Base-by-base conservation (phyloP, 2,888 invertebrate genomes). In the Sphinx pinastri region DNA sequence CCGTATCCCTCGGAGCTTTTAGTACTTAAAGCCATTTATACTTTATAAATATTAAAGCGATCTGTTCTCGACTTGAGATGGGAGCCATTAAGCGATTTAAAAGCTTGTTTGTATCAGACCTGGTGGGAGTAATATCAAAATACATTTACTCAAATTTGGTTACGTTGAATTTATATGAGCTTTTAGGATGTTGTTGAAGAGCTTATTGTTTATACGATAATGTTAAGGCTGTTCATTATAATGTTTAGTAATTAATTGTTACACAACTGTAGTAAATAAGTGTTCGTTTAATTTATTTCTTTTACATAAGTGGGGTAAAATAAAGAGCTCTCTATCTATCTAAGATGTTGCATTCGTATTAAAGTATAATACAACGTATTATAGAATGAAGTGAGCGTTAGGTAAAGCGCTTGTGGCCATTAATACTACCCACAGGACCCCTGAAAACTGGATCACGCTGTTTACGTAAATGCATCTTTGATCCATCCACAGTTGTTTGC, bases 11-110 rank as follows among this genome's bases (percentile, higher is more conserved):
- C 19, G 12, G 13, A 58, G 58, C 38, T 47, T 16, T 49, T 13
- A 49, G 47, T 49, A 47, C 49, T 63, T 63, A 63, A 10, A 49
- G 19, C 31, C 63, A 63, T 63, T 63, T 63, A 19, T 49, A 63
- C 49, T 49, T 63, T 63, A 47, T 63, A 63, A 47, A 63, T 49
- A 63, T 63, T 63, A 63, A 63, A 63, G 13, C 19, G 63, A 63
- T 63, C 63, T 47, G 47, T 63, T 63, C 19, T 19, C 19, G 49
- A 63, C 47, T 63, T 47, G 63, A 47, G 63, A 63, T 63, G 49
- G 63, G 16, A 47, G 63, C 63, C 49, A 63, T 49, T 63, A 63
- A 19, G 19, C 47, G 49, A 49, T 19, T 19, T 7, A 47, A 19
- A 45, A 49, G 63, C 19, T 63, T 63, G 49, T 63, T 63, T 25